Evolutionary conservation across 2,888 invertebrate genomes (phyloP).

Genomic region (Pseudococcus longispinus): DNA sequence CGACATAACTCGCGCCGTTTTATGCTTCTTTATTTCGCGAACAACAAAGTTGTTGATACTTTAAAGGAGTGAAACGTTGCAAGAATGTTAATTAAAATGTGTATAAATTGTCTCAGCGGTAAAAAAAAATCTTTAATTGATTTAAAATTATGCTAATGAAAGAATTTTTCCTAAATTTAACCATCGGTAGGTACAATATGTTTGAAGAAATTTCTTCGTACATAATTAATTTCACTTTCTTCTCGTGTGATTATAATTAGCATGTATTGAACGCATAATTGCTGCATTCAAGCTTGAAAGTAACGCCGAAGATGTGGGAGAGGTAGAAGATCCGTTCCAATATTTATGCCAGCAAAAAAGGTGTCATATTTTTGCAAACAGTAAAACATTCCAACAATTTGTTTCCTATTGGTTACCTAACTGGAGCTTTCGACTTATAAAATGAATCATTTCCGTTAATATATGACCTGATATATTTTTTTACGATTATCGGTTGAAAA

Average conservation of each 20-base stretch:
- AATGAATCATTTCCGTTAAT: not conserved
- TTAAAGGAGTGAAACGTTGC: conserved; percentile 28
- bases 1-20: conserved; percentile 17
- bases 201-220: conserved; percentile 9
- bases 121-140: conserved; percentile 5
- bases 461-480: not conserved
- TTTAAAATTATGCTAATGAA: conserved; percentile 28
- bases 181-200: not conserved
- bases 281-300: conserved; percentile 18
- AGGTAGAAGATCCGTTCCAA: not conserved
- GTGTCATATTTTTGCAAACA: not conserved
- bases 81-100: conserved; percentile 31
- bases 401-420: not conserved
- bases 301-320: conserved; percentile 4
- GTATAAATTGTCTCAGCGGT: not conserved
- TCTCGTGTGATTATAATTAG: conserved; percentile 14
- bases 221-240: conserved; percentile 46
- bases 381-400: not conserved
- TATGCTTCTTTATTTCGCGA: not conserved
- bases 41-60: conserved; percentile 7
- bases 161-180: conserved; percentile 30
- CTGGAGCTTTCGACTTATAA: not conserved
- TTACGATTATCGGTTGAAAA: not conserved
- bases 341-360: not conserved
- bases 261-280: conserved; percentile 25